These are phyloP conservation scores for Apostichopus leukothele DNA, from an alignment of 53 echinoderm and acorn worm genomes.

Conservation along the genomic window DNA sequence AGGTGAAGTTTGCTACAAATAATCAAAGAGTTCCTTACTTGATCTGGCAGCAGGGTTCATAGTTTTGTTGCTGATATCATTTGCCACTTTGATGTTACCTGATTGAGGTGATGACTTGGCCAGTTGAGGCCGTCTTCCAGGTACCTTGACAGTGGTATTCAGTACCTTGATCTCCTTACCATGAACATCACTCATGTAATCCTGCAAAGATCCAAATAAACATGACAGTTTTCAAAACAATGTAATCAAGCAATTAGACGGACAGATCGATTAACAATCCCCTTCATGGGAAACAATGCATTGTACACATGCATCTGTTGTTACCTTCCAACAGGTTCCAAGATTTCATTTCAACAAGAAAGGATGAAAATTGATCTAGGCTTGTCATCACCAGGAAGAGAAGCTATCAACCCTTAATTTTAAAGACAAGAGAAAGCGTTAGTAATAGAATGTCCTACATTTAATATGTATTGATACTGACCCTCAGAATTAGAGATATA, in stretches of 20 bases:
- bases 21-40: slow-evolving; percentile 27
- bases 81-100: slow-evolving; percentile 65
- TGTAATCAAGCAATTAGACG: background rate
- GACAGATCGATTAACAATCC: background rate
- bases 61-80: slow-evolving; percentile 83
- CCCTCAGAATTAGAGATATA: too few relatives aligned
- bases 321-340: too few relatives aligned
- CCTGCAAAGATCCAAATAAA: slow-evolving; percentile 47
- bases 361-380: too few relatives aligned
- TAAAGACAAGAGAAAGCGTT: too few relatives aligned
- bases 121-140: slow-evolving; percentile 86
- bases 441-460: too few relatives aligned
- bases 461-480: too few relatives aligned
- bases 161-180: slow-evolving; percentile 90
- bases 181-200: slow-evolving; percentile 97
- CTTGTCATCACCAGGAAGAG: too few relatives aligned
- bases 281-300: too few relatives aligned
- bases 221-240: background rate
- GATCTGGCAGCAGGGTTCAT: slow-evolving; percentile 59
- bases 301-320: too few relatives aligned
- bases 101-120: slow-evolving; percentile 67
- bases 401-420: too few relatives aligned
- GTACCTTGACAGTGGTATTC: slow-evolving; percentile 97
- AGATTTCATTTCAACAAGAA: too few relatives aligned
- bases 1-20: background rate